phyloP scores from a whole-genome alignment of 1,140 invertebrate species.

The Portunus trituberculatus region DNA sequence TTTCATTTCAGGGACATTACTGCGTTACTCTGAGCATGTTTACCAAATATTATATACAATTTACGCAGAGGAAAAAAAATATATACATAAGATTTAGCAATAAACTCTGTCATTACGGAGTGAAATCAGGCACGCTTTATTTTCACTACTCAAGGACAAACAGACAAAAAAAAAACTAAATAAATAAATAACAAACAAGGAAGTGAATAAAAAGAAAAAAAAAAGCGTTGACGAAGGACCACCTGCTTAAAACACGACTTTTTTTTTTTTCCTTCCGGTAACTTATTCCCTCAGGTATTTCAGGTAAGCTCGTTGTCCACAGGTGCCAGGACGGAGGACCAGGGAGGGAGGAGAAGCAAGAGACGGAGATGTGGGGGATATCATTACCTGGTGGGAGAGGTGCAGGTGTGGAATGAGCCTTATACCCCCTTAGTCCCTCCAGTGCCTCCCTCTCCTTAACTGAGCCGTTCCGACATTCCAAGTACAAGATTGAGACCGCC shows the following conservation, averaged over 20 bases:
- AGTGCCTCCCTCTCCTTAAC: no score
- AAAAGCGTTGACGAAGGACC: no score
- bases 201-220: background rate
- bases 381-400: background rate
- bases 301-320: background rate
- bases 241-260: no score
- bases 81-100: background rate
- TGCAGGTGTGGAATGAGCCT: background rate
- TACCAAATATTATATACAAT: no score
- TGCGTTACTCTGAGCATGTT: no score
- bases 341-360: background rate
- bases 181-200: background rate
- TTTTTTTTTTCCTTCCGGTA: no score
- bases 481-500: background rate
- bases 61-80: no score
- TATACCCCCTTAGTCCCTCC: background rate
- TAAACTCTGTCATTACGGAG: conserved; percentile 21
- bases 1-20: no score
- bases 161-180: background rate
- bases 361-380: no score
- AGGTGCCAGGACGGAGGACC: background rate
- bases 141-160: background rate
- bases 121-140: background rate
- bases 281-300: background rate
- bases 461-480: background rate